Percentiles rank a stretch among this genome's conserved stretches.
These are phyloP conservation scores for Gallinago solitaria DNA, from an alignment of 2,797 vertebrate genomes.

Conservation along the genomic window DNA sequence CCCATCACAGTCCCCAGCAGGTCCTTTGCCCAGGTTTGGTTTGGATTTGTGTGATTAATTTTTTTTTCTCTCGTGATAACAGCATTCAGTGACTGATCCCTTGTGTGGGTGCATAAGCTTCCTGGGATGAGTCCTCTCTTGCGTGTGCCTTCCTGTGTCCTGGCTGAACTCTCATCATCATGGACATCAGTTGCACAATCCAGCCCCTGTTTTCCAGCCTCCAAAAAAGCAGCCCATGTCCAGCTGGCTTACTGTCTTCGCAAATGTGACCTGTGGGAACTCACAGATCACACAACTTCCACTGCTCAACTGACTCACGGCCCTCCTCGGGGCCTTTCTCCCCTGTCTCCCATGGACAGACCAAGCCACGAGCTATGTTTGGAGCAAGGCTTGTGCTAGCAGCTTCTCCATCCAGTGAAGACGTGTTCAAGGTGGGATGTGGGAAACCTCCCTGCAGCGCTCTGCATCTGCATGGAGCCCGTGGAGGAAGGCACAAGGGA, in stretches of 20 bases:
- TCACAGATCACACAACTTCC: not conserved
- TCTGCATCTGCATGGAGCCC: not conserved
- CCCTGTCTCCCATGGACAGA: accelerated
- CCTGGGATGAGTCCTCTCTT: not conserved
- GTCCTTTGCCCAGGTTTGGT: not conserved
- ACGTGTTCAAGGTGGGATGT: accelerated
- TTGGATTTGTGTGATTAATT: accelerated
- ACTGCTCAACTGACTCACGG: not conserved
- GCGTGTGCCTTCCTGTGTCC: not conserved
- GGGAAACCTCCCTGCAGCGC: not conserved
- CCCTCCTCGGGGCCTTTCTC: not conserved
- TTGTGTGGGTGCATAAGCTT: accelerated
- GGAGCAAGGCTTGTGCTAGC: not conserved
- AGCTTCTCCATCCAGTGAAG: not conserved
- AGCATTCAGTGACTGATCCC: not conserved
- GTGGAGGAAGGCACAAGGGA: not conserved
- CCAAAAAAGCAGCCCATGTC: not conserved
- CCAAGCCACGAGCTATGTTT: accelerated
- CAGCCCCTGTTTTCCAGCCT: not conserved
- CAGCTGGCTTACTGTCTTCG: not conserved
- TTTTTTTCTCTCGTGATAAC: not conserved
- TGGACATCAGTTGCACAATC: not conserved
- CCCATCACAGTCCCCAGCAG: not conserved
- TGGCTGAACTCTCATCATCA: accelerated
- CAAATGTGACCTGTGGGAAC: not conserved